Base-by-base conservation (phyloP, 2,113 vertebrate species). In the Sisor rabdophorus region DNA sequence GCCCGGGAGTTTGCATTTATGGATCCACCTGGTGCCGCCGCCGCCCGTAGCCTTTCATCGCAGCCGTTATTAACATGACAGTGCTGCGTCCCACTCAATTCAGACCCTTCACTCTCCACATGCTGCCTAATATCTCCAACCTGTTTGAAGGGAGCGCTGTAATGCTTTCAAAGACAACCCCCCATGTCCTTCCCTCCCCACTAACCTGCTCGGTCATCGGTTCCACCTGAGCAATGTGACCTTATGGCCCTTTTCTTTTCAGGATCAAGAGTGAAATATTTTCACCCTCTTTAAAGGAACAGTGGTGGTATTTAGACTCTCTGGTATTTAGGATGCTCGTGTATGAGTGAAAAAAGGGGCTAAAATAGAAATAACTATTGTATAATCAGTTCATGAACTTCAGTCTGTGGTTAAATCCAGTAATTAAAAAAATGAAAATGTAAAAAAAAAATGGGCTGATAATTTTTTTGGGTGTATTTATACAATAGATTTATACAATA, bases 171-270 rank as follows among this genome's bases (percentile, higher is more conserved):
- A 82, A 77, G 76, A 84, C 70, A 63, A 22, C 71, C 30, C 79
- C 26, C 78, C 85, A 32, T 12, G 2, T 36, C 40, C 40, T 48
- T 54, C 32, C 40, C 32, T 52, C 30, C 64, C 47, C 40, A 13
- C 76, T 68, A 48, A 76, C 79, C 74, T 22, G 13, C 86, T 85
- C 87, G 80, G 82, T 81, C 89, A 85, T 88, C 86, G 79, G 75
- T 81, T 78, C 78, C 84, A 79, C 78, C 74, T 76, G 82, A 86
- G 83, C 78, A 85, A 88, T 86, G 87, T 89, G 89, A 83, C 88
- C 90, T 86, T 59, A 81, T 88, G 87, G 79, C 83, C 88, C 85
- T 50, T 58, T 32, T 44, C 40, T 61, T 84, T 68, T 76, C 77
- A 87, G 86, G 86, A 87, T 87, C 88, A 84, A 86, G 85, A 86